Base-by-base conservation (phyloP, 2,888 invertebrate genomes). In the Drosophila setosimentum region DNA sequence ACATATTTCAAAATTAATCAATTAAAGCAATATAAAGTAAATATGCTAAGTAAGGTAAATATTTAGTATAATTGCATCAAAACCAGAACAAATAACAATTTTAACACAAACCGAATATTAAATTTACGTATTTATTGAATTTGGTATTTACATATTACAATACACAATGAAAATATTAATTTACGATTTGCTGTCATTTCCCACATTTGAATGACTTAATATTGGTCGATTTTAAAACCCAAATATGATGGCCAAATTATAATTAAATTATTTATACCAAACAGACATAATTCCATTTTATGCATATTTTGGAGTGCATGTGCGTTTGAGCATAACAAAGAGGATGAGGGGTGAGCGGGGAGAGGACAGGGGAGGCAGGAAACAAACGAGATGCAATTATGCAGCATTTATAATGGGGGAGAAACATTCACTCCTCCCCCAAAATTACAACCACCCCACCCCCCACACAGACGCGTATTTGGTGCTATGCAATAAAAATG, bases 401-500 rank as follows among this genome's bases (percentile, higher is more conserved):
- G 60, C 16, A 8, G 49, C 64, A 59, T 57, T 59, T 35, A 3
- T 68, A 71, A 66, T 18, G 35, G 33, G n/a, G n/a, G 2, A 10
- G n/a, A 10, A 40, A 13, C 21, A 35, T 29, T 40, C 42, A 8
- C 48, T 18, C n/a, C 18, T 11, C 49, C 24, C 30, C 4, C 13
- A 16, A 18, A 54, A 18, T 18, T n/a, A n/a, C n/a, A n/a, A n/a
- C n/a, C n/a, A n/a, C n/a, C n/a, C n/a, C n/a, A n/a, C n/a, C 7
- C n/a, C n/a, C n/a, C 27, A 3, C 10, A 27, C 27, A n/a, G 11
- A 33, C 24, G 3, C 32, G 33, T 51, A 54, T 53, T 61, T 29
- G 50, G 63, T 54, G 64, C 49, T 45, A 45, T 73, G 89, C 83
- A 83, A 83, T 88, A 86, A 88, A 88, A 83, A 86, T 83, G 89